Base-by-base conservation (phyloP, 2,888 invertebrate genomes). In the Catocala fraxini region DNA sequence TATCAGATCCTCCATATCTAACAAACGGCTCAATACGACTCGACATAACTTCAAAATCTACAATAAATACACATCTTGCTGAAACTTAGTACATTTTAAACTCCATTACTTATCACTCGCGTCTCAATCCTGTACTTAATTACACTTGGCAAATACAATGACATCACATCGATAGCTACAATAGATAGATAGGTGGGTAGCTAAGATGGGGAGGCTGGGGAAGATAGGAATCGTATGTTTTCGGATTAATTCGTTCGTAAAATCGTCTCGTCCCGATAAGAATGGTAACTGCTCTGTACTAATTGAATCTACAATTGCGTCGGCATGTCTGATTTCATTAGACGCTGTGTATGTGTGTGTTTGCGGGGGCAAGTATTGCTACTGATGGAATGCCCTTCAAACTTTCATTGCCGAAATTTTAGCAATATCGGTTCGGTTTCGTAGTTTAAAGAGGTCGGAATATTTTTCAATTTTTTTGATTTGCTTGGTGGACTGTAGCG, bases 191-290 rank as follows among this genome's bases (percentile, higher is more conserved):
- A 63, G 58, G 55, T 63, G 51, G 81, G 77, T 77, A 85, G 85
- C 81, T 74, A 82, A 84, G 86, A 86, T 85, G 82, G 87, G 75
- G 81, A 73, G 71, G 59, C 41, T 55, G 85, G 87, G 90, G 93
- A 89, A 91, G 92, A 92, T 92, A 90, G 86, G 84, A 90, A 91
- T 93, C 93, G 92, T 93, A 92, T 93, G 93, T 93, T 94, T 94
- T 93, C 91, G 92, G 91, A 93, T 93, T 93, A 93, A 94, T 94
- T 94, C 93, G 92, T 92, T 94, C 93, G 93, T 93, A 91, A 94
- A 94, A 94, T 94, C 93, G 93, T 93, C 93, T 90, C 90, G 87
- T 73, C 80, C 86, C 90, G 92, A 93, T 94, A 94, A 94, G 93
- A 94, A 94, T 92, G 89, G 93, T 90, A 90, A 92, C 77, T 70